Conservation (phyloP, 1,140 invertebrate species). For the Drosophila serrata region DNA sequence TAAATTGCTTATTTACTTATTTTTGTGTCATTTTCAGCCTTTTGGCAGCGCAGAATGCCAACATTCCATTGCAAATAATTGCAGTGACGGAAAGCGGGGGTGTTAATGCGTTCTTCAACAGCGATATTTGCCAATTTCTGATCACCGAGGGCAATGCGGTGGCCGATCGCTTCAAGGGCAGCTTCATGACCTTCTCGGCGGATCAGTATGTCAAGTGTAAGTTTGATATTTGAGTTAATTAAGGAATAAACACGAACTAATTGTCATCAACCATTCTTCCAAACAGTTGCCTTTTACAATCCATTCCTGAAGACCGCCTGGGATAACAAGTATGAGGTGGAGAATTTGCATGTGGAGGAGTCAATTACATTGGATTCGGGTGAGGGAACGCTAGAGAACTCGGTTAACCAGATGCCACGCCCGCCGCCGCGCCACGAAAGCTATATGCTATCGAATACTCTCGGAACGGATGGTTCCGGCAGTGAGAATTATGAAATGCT, state of each 20-base stretch:
- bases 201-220: slow-evolving; percentile 84
- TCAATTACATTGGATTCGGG: slow-evolving; percentile 88
- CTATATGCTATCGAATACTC: slow-evolving; percentile 86
- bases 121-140: slow-evolving; percentile 94
- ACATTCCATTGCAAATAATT: slow-evolving; percentile 97
- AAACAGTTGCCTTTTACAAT: slow-evolving; percentile 95
- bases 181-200: slow-evolving; percentile 92
- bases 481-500: slow-evolving; percentile 94
- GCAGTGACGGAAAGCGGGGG: slow-evolving; percentile 95
- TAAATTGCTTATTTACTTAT: background rate
- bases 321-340: slow-evolving; percentile 98
- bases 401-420: slow-evolving; percentile 88
- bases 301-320: slow-evolving; percentile 98
- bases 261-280: background rate
- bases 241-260: background rate
- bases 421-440: slow-evolving; percentile 90
- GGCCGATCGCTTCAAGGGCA: slow-evolving; percentile 95
- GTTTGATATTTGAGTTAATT: background rate
- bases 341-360: slow-evolving; percentile 96
- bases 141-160: slow-evolving; percentile 97
- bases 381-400: slow-evolving; percentile 90
- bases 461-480: slow-evolving; percentile 86
- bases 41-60: slow-evolving; percentile 97
- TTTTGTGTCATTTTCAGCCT: slow-evolving; percentile 88
- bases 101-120: slow-evolving; percentile 95